Percentiles rank a stretch among this genome's conserved stretches.
Conservation (phyloP, 2,888 invertebrate genomes). For the Stratiomys singularior region DNA sequence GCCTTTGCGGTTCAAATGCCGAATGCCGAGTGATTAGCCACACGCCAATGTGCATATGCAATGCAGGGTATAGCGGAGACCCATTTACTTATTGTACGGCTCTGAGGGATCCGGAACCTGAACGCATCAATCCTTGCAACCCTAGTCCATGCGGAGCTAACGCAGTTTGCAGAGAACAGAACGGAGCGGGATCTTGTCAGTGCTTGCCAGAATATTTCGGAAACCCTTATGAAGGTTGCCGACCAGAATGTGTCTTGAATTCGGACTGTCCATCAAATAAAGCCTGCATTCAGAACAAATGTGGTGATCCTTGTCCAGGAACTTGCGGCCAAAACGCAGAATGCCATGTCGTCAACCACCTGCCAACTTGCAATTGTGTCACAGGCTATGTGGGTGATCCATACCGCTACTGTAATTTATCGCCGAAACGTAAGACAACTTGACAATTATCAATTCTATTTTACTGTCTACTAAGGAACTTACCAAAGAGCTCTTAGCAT, state of each 20-base stretch:
- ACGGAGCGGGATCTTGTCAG: conserved; percentile 76
- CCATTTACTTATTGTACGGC: conserved; percentile 74
- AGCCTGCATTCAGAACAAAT: conserved; percentile 79
- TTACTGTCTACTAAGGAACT: not conserved
- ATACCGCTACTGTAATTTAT: conserved; percentile 68
- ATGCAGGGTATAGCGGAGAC: conserved; percentile 74
- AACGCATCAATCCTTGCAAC: conserved; percentile 72
- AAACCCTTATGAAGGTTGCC: conserved; percentile 80
- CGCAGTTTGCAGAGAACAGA: conserved; percentile 75
- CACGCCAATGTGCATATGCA: conserved; percentile 76
- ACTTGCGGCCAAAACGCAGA: conserved; percentile 79
- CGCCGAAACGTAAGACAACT: conserved; percentile 61
- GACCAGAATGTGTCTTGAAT: conserved; percentile 78
- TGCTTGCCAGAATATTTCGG: conserved; percentile 78
- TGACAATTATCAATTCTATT: not conserved
- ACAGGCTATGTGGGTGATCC: conserved; percentile 73
- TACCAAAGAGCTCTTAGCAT: not conserved
- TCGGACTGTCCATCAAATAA: conserved; percentile 78
- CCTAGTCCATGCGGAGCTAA: conserved; percentile 80
- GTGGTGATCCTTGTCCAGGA: conserved; percentile 80
- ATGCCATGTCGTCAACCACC: conserved; percentile 77
- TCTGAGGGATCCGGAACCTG: conserved; percentile 63
- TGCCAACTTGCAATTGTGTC: conserved; percentile 75
- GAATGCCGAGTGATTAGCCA: conserved; percentile 78
- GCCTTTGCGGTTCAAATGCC: conserved; percentile 78